Evolutionary conservation across 2,113 vertebrate species (phyloP).

Genomic region (Corythoichthys intestinalis): DNA sequence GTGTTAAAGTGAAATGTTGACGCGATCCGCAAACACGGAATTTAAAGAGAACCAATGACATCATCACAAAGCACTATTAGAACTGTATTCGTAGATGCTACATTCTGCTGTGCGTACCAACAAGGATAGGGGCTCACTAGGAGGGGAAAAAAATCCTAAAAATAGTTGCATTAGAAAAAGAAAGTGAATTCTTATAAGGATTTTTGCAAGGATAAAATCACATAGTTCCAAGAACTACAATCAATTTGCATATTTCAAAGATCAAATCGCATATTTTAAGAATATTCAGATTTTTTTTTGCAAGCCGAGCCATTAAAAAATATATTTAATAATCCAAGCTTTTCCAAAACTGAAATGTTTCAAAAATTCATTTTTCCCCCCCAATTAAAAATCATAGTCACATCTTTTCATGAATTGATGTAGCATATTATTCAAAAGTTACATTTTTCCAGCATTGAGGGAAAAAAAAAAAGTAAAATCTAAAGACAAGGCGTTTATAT

Average conservation of each 20-base stretch:
- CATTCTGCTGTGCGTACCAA: conserved; percentile 48
- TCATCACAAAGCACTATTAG: not conserved
- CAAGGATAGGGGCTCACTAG: not conserved
- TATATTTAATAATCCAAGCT: no score
- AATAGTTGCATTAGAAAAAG: conserved; percentile 7
- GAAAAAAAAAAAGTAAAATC: no score
- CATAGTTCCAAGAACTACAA: not conserved
- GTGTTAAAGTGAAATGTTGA: not conserved
- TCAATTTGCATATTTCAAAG: not conserved
- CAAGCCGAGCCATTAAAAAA: no score
- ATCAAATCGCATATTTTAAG: not conserved
- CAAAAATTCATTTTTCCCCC: no score
- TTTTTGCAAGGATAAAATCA: not conserved
- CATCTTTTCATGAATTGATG: no score
- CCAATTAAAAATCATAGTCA: no score
- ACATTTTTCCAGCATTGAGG: no score
- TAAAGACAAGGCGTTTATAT: no score
- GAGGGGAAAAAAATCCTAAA: not conserved
- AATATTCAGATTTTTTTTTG: not conserved
- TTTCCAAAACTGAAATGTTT: no score
- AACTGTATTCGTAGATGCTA: conserved; percentile 40
- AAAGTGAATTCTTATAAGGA: not conserved
- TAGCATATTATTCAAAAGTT: no score
- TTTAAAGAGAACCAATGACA: not conserved
- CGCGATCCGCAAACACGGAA: not conserved